Base-by-base conservation (phyloP, 2,888 invertebrate genomes). In the Ceraclea dissimilis region DNA sequence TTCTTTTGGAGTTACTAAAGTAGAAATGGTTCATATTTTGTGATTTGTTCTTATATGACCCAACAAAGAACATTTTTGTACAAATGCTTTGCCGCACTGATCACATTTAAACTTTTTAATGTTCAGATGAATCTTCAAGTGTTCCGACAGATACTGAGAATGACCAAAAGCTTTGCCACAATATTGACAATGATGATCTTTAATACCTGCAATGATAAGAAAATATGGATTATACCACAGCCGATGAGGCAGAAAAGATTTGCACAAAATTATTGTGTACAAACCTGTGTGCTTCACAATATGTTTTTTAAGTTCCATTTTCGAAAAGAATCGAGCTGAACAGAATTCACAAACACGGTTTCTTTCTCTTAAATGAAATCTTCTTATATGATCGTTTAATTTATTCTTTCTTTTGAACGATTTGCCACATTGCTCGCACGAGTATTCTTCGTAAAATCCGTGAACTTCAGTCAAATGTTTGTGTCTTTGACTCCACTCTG, bases 21-120 rank as follows among this genome's bases (percentile, higher is more conserved):
- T n/a, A n/a, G n/a, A n/a, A n/a, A n/a, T n/a, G n/a, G n/a, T 26
- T 39, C 16, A 39, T 39, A 13, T 19, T 49, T 54, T 44, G 16
- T 49, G 17, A 18, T 54, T 48, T 4, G 22, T 22, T 49, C 47
- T 54, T 20, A 54, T 39, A 49, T 54, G 54, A 39, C 44, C 39
- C 8, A 47, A 21, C 11, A 54, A 20, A 11, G 49, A 21, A 22
- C 39, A 49, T 39, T 54, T 54, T 17, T 54, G 49, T 20, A 34
- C 33, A 18, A 54, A 54, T 2, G 49, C 20, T 26, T 54, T 34
- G 8, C 39, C 54, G 17, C 54, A 54, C n/a, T 49, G 17, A 21
- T 31, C 20, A 49, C 54, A 54, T 19, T 34, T 22, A 17, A 48
- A 21, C 10, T 21, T 26, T 5, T 39, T 49, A 2, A 34, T 39